Evolutionary conservation across 2,888 invertebrate species (phyloP).

Genomic region (Steinernema scapterisci): DNA sequence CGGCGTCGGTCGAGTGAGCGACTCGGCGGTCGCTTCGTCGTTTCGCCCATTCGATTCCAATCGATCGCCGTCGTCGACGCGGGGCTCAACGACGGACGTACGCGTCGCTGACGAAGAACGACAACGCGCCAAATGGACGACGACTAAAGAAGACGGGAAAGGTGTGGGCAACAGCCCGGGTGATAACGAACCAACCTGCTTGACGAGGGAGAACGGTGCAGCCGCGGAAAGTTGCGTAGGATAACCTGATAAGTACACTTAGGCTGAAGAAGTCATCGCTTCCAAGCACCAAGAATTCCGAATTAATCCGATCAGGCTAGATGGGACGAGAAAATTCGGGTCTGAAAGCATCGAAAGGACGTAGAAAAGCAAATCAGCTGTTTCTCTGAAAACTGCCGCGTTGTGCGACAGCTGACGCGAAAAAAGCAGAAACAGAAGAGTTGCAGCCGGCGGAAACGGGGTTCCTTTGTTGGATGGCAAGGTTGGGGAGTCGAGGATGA

Average conservation of each 20-base stretch:
- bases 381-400: neutral
- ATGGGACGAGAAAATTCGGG: neutral
- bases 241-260: no score
- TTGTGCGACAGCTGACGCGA: conserved; percentile 14
- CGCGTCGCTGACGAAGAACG: conserved; percentile 2
- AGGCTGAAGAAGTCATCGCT: neutral
- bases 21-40: neutral
- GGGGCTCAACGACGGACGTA: no score
- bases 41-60: neutral
- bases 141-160: conserved; percentile 25
- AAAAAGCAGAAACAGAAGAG: neutral
- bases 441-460: neutral
- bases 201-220: neutral
- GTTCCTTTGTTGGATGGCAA: neutral
- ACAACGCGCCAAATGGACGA: conserved; percentile 15
- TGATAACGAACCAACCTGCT: conserved; percentile 33
- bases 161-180: conserved; percentile 6
- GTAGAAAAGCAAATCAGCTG: conserved; percentile 16
- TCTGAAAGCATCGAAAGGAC: conserved; percentile 11
- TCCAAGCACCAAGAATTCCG: neutral
- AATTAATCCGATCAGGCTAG: no score
- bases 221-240: no score
- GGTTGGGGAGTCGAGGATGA: neutral
- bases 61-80: neutral
- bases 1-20: conserved; percentile 16